These are phyloP conservation scores for Heterodera filipjevi DNA, from an alignment of 2,888 invertebrate species.

Conservation along the genomic window DNA sequence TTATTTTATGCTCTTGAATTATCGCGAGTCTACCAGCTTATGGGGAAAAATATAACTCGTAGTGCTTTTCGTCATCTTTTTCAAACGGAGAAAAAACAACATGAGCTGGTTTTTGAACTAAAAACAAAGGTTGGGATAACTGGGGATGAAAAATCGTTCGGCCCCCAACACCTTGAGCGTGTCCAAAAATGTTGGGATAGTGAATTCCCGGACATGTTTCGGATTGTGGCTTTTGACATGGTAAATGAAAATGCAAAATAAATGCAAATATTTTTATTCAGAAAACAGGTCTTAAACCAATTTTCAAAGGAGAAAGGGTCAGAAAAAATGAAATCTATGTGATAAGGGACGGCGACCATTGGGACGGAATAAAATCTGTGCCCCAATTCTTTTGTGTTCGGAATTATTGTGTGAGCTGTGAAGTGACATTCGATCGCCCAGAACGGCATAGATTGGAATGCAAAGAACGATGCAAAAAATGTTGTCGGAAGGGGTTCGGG, in stretches of 20 bases:
- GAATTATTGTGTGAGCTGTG: neutral
- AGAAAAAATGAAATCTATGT: neutral
- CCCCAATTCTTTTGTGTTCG: neutral
- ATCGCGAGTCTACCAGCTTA: neutral
- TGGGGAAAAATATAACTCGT: neutral
- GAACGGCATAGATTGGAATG: neutral
- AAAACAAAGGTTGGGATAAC: neutral
- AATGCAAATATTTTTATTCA: neutral
- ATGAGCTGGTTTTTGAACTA: neutral
- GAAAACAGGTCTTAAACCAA: neutral
- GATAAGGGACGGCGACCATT: neutral
- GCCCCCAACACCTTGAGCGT: neutral
- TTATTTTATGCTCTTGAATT: neutral
- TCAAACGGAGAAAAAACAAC: neutral
- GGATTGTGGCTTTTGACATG: neutral
- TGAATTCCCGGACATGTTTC: neutral
- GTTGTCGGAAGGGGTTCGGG: neutral
- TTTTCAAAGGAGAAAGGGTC: neutral
- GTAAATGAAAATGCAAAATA: neutral
- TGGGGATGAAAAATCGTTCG: neutral
- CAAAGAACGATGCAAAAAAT: neutral
- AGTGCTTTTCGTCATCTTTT: neutral
- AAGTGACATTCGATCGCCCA: neutral
- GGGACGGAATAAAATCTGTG: neutral
- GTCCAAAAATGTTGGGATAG: neutral